Percentiles rank a stretch among this genome's conserved stretches.
Conservation (phyloP, 2,888 invertebrate species). For the Euzophera pinguis region DNA sequence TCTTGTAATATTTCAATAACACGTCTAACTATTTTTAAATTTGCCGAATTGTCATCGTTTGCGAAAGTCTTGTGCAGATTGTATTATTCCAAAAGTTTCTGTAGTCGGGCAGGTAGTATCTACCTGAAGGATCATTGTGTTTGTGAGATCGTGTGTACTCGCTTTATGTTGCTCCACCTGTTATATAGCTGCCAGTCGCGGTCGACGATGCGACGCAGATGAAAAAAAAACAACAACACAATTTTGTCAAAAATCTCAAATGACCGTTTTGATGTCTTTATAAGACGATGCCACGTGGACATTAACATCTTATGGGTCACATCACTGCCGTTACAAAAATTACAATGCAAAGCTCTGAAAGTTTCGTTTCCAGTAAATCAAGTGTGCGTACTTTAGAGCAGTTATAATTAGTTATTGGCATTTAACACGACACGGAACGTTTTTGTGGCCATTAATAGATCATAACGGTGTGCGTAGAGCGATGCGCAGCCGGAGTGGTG, state of each 20-base stretch:
- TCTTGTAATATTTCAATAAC: too few relatives aligned
- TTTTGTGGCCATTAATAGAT: conserved; percentile 37
- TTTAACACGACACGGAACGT: conserved; percentile 30
- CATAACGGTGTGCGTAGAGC: conserved; percentile 20
- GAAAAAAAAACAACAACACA: background rate
- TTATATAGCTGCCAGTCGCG: background rate
- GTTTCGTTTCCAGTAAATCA: background rate
- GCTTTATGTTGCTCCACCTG: conserved; percentile 5
- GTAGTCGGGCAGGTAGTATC: background rate
- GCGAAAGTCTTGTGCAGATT: background rate
- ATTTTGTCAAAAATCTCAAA: too few relatives aligned
- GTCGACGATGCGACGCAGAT: background rate
- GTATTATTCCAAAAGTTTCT: background rate
- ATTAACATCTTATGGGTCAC: too few relatives aligned
- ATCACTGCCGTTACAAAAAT: too few relatives aligned
- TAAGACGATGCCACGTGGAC: too few relatives aligned
- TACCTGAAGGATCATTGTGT: background rate
- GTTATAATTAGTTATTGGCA: conserved; percentile 50
- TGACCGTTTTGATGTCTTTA: too few relatives aligned
- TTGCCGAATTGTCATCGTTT: background rate
- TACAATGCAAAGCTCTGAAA: background rate
- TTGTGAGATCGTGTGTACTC: background rate
- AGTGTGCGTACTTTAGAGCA: conserved; percentile 19
- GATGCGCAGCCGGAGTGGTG: too few relatives aligned
- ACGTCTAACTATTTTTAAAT: too few relatives aligned